Conservation (phyloP, 2,113 vertebrate genomes). For the Dascyllus trimaculatus region DNA sequence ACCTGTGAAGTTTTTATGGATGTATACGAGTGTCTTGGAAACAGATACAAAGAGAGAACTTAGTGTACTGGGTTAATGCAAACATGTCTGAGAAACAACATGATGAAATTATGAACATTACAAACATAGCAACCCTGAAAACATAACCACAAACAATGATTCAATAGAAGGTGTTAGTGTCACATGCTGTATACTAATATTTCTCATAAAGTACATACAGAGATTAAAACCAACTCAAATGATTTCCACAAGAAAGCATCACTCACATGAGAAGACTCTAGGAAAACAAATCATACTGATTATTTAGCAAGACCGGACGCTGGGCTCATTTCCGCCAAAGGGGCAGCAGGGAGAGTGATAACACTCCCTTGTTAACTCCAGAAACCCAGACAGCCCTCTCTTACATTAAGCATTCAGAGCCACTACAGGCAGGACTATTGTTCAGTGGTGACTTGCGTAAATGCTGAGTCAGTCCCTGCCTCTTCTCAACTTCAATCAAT, state of each 20-base stretch:
- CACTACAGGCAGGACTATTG: conserved; percentile 39
- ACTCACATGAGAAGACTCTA: too few species aligned
- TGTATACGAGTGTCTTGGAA: too few species aligned
- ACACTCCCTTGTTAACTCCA: conserved; percentile 4
- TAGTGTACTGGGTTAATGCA: too few species aligned
- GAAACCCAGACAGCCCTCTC: background rate
- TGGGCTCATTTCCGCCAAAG: conserved; percentile 3
- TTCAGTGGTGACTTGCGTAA: conserved; percentile 24
- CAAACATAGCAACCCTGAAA: too few species aligned
- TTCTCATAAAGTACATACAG: too few species aligned
- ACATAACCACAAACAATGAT: too few species aligned
- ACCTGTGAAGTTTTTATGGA: too few species aligned
- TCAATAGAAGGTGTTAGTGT: too few species aligned
- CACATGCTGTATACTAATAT: too few species aligned
- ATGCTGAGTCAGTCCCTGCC: conserved; percentile 42
- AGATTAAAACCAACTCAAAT: background rate
- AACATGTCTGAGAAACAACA: too few species aligned
- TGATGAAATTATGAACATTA: too few species aligned
- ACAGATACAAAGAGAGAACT: too few species aligned
- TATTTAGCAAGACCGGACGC: background rate
- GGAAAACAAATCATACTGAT: conserved; percentile 16
- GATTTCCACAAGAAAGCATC: background rate
- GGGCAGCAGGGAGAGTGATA: background rate
- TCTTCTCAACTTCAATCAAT: conserved; percentile 39
- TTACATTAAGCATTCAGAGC: background rate